A percentile compares a stretch with the other conserved stretches of the same genome.
Conservation (phyloP, 2,113 vertebrate genomes). For the Phalacrocorax aristotelis region DNA sequence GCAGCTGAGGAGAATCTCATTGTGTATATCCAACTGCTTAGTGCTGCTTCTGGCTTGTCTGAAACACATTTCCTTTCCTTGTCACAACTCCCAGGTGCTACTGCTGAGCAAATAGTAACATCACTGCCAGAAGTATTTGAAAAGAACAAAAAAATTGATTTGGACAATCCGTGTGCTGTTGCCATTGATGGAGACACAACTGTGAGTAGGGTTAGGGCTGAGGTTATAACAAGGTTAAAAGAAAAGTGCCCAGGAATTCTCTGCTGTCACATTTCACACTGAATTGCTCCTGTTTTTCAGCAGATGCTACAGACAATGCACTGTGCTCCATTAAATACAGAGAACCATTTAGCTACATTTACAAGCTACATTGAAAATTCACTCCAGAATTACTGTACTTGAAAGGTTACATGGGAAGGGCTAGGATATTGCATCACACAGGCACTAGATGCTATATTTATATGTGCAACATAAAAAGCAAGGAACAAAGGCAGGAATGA, state of each 20-base stretch:
- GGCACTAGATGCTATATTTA: not conserved
- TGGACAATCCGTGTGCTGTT: slow-evolving; percentile 40
- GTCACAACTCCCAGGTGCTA: slow-evolving; percentile 65
- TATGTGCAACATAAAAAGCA: not conserved
- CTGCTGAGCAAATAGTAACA: slow-evolving; percentile 63
- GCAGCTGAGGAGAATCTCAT: not conserved
- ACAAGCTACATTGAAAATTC: slow-evolving; percentile 26
- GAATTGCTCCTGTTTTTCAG: slow-evolving; percentile 22
- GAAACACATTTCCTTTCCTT: slow-evolving; percentile 54
- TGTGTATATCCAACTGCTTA: slow-evolving; percentile 28
- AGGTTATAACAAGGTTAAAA: slow-evolving; percentile 63
- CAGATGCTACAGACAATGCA: slow-evolving; percentile 31
- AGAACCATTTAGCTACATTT: slow-evolving; percentile 45
- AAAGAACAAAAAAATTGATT: slow-evolving; percentile 64
- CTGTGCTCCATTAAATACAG: not conserved
- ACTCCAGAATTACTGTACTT: not conserved
- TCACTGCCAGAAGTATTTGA: slow-evolving; percentile 54
- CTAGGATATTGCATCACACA: not conserved
- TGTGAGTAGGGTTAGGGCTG: slow-evolving; percentile 17
- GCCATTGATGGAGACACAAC: slow-evolving; percentile 43
- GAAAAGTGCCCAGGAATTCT: slow-evolving; percentile 51
- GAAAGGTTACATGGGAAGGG: not conserved
- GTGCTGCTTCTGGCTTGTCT: slow-evolving; percentile 5
- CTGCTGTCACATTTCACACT: slow-evolving; percentile 47
- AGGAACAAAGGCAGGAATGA: not conserved